A percentile compares a stretch with the other conserved stretches of the same genome.
Evolutionary conservation across 2,797 vertebrate genomes (phyloP).

Genomic region (Chrosomus eos): DNA sequence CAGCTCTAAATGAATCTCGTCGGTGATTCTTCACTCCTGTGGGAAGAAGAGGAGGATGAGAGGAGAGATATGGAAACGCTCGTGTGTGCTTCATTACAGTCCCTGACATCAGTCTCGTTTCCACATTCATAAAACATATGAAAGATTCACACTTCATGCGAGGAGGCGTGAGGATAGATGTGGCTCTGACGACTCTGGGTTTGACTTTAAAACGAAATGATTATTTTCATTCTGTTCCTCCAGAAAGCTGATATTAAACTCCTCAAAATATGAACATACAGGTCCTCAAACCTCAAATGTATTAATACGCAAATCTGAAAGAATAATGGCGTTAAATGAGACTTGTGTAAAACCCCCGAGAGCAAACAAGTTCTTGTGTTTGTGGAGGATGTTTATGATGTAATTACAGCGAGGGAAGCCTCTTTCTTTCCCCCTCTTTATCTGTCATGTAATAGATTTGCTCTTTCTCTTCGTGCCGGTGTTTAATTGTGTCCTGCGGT

Average conservation of each 20-base stretch:
- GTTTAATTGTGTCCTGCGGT: not conserved
- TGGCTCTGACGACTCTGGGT: not conserved
- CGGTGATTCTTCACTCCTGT: not conserved
- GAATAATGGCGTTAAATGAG: conserved; percentile 22
- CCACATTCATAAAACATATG: conserved; percentile 50
- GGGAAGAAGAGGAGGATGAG: not conserved
- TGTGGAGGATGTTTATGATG: not conserved
- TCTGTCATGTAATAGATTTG: not conserved
- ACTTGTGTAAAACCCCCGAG: conserved; percentile 35
- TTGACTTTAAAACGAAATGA: conserved; percentile 15
- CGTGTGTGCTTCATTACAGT: conserved; percentile 45
- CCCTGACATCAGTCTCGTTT: conserved; percentile 22
- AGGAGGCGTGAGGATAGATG: conserved; percentile 10
- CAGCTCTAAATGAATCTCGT: not conserved
- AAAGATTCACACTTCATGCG: conserved; percentile 17
- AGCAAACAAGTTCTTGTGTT: conserved; percentile 11
- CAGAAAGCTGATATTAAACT: conserved; percentile 18
- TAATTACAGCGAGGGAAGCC: conserved; percentile 17
- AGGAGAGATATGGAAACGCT: not conserved
- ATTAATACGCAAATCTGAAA: conserved; percentile 43
- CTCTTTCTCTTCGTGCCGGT: not conserved
- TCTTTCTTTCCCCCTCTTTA: not conserved
- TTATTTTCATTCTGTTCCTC: conserved; percentile 1
- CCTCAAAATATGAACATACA: conserved; percentile 21
- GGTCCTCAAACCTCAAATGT: conserved; percentile 30